These are phyloP conservation scores for Buceros bicornis DNA, from an alignment of 2,797 vertebrate genomes.

Conservation along the genomic window DNA sequence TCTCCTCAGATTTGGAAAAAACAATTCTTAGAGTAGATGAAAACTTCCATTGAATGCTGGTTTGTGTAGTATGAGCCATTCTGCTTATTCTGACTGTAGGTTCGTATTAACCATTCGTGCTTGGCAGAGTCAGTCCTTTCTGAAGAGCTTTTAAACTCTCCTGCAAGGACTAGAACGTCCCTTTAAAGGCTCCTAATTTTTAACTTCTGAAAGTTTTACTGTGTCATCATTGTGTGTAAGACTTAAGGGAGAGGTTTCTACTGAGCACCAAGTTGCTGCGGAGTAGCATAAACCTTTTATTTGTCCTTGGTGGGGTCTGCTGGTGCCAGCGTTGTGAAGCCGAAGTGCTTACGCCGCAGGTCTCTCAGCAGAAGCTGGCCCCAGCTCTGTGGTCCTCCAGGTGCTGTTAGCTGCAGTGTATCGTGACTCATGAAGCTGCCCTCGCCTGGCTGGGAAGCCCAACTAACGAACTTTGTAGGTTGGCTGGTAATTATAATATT, in stretches of 20 bases:
- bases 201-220: neutral
- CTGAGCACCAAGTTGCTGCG: neutral
- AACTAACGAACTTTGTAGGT: neutral
- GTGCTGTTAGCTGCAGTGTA: neutral
- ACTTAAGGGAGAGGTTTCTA: neutral
- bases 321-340: neutral
- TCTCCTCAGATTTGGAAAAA: neutral
- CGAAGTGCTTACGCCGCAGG: fast-evolving
- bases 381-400: neutral
- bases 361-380: neutral
- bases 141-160: neutral
- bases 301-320: conserved; percentile 8
- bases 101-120: neutral
- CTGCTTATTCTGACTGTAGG: fast-evolving
- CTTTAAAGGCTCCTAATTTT: neutral
- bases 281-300: neutral
- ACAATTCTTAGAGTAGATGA: neutral
- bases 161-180: neutral
- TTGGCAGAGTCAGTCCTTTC: neutral
- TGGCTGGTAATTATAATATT: neutral
- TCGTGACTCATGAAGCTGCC: neutral
- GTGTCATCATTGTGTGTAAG: neutral
- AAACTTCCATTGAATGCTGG: neutral
- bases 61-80: neutral
- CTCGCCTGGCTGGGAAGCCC: neutral